Evolutionary conservation across 2,113 vertebrate species (phyloP), one percentile per base, ranked within the genome.

Genomic region (Triplophysa rosa): DNA sequence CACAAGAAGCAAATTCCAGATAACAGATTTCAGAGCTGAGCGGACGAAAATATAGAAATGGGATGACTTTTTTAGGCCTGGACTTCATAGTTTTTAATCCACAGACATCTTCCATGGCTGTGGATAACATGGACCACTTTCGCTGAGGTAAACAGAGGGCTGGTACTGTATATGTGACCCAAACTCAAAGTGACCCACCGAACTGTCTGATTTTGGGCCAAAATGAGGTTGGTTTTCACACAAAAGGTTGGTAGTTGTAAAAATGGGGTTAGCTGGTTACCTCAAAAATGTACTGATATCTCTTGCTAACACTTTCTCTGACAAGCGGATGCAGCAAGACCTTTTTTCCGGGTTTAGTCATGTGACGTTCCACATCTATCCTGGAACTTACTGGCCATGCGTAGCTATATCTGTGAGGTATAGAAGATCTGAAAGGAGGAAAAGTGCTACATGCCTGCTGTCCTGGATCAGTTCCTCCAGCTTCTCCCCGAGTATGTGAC

Each of bases 401-500:
- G 21, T 19, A 58, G 19, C 54, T n/a, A 16, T 21, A 21, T 10
- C 54, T 8, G 19, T 58, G 4, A 67, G 26, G 37, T 37, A 70
- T 8, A 70, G 23, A 63, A 40, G 13, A 62, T 21, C 4, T 64
- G 67, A 12, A 21, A 84, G 21, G 19, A 80, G 54, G 29, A 24
- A 8, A 68, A 59, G 75, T 80, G 33, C 56, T 23, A 78, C 92
- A 81, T 85, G 94, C 97, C 97, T 95, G 92, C 90, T 93, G 80
- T 92, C 95, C 85, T 92, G 92, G 24, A 91, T 92, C 61, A 93
- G 81, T 66, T 94, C 87, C 79, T 96, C 95, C 90, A 97, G 86
- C 82, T 93, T 93, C 66, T 86, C 87, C 83, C 90, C 93, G 82
- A 99, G 89, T 0, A 70, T 77, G 83, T 86, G 91, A 90, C 93